These are phyloP conservation scores for Scartelaos histophorus DNA, from an alignment of 2,113 vertebrate genomes.

Conservation along the genomic window DNA sequence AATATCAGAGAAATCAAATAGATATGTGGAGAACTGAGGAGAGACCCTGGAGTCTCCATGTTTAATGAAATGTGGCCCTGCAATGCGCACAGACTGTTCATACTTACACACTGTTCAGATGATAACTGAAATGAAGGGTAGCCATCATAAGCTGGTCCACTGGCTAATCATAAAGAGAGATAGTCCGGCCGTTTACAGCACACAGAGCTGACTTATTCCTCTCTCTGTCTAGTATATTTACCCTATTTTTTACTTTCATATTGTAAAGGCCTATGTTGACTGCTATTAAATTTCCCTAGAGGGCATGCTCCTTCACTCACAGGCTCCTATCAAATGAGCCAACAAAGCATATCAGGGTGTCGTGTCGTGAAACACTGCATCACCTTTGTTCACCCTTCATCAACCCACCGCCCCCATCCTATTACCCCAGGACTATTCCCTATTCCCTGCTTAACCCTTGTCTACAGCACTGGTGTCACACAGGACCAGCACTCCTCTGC, in stretches of 20 bases:
- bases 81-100: slow-evolving; percentile 22
- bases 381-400: slow-evolving; percentile 79
- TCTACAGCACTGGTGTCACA: slow-evolving; percentile 68
- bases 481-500: slow-evolving; percentile 60
- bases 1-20: slow-evolving; percentile 51
- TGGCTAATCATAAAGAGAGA: slow-evolving; percentile 26
- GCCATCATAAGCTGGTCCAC: slow-evolving; percentile 23
- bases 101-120: slow-evolving; percentile 46
- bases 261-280: slow-evolving; percentile 72
- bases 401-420: slow-evolving; percentile 70
- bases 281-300: slow-evolving; percentile 77
- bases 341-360: slow-evolving; percentile 76
- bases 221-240: slow-evolving; percentile 60
- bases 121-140: slow-evolving; percentile 55
- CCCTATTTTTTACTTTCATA: slow-evolving; percentile 66
- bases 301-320: slow-evolving; percentile 66
- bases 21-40: slow-evolving; percentile 16
- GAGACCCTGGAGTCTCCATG: slow-evolving; percentile 20
- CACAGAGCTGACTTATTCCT: slow-evolving; percentile 49
- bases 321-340: slow-evolving; percentile 74
- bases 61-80: slow-evolving; percentile 44
- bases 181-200: slow-evolving; percentile 19
- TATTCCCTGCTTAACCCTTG: slow-evolving; percentile 77
- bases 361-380: slow-evolving; percentile 72
- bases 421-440: slow-evolving; percentile 74